phyloP scores from a whole-genome alignment of 2,113 vertebrate species.

The Myxocyprinus asiaticus region DNA sequence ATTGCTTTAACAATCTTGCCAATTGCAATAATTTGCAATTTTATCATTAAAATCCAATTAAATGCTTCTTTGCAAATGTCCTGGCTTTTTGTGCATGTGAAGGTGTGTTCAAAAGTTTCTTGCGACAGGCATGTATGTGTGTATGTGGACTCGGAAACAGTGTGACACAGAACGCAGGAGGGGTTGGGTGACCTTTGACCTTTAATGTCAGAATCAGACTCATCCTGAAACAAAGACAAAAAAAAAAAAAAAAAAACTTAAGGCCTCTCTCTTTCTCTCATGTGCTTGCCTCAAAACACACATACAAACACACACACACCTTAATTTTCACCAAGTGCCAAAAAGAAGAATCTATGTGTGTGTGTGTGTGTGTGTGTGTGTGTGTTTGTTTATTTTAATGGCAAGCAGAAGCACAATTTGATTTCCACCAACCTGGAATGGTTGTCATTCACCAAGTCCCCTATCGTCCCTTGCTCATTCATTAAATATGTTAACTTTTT shows the following conservation, averaged over 20 bases:
- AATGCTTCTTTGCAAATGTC: no score
- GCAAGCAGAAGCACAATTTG: no score
- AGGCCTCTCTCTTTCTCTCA: no score
- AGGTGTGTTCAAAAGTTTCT: constrained; percentile 39
- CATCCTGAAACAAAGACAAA: constrained; percentile 63
- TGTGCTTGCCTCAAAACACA: no score
- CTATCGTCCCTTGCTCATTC: no score
- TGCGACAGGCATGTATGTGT: constrained; percentile 61
- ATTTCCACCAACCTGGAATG: no score
- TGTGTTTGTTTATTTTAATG: background rate
- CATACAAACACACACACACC: no score
- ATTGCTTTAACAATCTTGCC: no score
- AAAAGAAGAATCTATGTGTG: constrained; percentile 9
- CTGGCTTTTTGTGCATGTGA: background rate
- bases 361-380: constrained; percentile 26
- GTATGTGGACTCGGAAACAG: constrained; percentile 65
- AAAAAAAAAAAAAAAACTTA: background rate
- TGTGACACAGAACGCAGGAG: constrained; percentile 62
- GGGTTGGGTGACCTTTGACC: constrained; percentile 68
- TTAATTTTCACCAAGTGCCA: background rate
- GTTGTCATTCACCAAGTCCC: no score
- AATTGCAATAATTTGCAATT: no score
- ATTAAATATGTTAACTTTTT: no score
- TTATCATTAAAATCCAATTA: no score
- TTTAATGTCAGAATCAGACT: constrained; percentile 64